These are phyloP conservation scores for Aphrophora alni DNA, from an alignment of 2,888 invertebrate species.

Conservation along the genomic window DNA sequence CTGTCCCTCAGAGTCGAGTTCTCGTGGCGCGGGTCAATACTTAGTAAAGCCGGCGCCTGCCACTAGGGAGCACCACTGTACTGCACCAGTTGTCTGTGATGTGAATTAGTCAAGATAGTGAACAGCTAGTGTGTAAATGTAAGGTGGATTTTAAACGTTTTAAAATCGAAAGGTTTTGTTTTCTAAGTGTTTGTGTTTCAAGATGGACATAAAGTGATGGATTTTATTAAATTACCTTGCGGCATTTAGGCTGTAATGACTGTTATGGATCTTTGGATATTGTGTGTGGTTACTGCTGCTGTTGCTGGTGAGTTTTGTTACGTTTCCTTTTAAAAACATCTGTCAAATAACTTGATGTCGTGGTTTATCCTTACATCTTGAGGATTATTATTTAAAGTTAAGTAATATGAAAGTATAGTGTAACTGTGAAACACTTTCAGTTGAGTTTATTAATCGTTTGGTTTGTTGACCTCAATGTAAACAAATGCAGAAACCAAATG, in stretches of 20 bases:
- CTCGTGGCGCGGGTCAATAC: constrained; percentile 9
- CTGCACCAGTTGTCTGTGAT: neutral
- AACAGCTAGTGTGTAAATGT: neutral
- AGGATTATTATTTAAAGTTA: too few species aligned
- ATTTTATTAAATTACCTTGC: neutral
- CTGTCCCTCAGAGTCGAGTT: constrained; percentile 9
- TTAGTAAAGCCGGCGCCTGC: constrained; percentile 2
- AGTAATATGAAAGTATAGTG: too few species aligned
- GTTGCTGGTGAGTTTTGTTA: neutral
- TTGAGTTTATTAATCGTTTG: neutral
- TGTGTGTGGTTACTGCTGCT: neutral
- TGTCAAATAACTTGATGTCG: neutral
- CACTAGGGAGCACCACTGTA: neutral
- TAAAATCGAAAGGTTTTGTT: neutral
- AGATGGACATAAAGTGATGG: neutral
- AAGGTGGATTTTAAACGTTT: neutral
- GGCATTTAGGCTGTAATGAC: neutral
- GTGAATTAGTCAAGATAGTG: constrained; percentile 9
- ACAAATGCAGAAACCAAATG: neutral
- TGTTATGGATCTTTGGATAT: neutral
- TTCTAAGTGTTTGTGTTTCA: neutral
- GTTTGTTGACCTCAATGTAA: neutral
- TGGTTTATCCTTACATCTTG: too few species aligned
- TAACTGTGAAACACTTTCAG: neutral
- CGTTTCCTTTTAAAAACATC: neutral